Conservation (phyloP, 2,888 invertebrate species). For the Acleris literana region DNA sequence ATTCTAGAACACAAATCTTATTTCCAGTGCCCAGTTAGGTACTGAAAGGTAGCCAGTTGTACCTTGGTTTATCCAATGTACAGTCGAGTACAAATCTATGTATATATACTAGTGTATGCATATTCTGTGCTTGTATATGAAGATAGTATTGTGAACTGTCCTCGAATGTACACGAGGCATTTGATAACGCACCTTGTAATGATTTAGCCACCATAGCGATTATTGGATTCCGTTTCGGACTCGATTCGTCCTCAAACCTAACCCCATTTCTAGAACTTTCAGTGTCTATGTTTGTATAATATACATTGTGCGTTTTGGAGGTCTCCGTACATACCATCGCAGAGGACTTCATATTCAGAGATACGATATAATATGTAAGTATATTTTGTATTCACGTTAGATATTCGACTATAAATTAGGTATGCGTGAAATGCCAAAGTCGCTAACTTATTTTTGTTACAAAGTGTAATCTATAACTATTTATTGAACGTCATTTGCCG, state of each 20-base stretch:
- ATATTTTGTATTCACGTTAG: slow-evolving; percentile 70
- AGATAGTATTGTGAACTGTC: slow-evolving; percentile 41
- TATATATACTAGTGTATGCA: no score
- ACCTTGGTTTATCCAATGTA: no score
- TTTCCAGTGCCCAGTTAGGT: no score
- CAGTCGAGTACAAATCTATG: no score
- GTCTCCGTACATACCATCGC: slow-evolving; percentile 45
- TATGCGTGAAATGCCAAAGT: slow-evolving; percentile 64
- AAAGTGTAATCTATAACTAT: slow-evolving; percentile 44
- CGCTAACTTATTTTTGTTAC: slow-evolving; percentile 72
- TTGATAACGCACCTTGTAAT: slow-evolving; percentile 62
- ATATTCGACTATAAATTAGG: slow-evolving; percentile 61
- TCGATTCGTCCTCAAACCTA: slow-evolving; percentile 50
- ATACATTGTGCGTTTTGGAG: slow-evolving; percentile 50
- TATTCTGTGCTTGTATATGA: slow-evolving; percentile 32
- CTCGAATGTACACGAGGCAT: slow-evolving; percentile 63
- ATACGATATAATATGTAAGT: slow-evolving; percentile 73
- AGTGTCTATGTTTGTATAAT: slow-evolving; percentile 74
- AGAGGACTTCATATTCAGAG: slow-evolving; percentile 66
- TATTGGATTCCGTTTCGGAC: slow-evolving; percentile 43
- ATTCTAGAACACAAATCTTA: no score
- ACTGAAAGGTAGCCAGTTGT: no score
- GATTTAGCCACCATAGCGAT: slow-evolving; percentile 61
- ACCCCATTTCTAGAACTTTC: slow-evolving; percentile 61
- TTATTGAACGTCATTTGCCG: slow-evolving; percentile 46